Evolutionary conservation across 1,140 invertebrate genomes (phyloP).

Genomic region (Chionoecetes opilio): DNA sequence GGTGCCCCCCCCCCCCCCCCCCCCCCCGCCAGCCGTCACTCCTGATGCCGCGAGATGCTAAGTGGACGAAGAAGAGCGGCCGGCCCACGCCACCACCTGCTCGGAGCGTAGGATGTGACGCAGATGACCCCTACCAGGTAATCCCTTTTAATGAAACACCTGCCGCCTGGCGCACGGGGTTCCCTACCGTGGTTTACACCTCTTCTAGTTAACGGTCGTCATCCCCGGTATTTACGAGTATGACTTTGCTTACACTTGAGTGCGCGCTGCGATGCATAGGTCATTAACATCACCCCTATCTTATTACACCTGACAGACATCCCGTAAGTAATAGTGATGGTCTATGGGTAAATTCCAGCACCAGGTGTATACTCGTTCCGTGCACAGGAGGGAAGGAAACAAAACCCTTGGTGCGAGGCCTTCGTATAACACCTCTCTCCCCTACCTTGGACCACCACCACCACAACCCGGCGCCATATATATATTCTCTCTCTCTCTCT

Average conservation of each 20-base stretch:
- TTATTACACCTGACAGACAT: no score
- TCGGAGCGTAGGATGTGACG: background rate
- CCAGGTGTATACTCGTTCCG: no score
- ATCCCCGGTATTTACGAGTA: background rate
- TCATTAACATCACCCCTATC: no score
- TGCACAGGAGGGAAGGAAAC: no score
- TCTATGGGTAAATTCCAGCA: no score
- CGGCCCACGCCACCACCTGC: slow-evolving; percentile 20
- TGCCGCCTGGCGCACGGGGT: slow-evolving; percentile 28
- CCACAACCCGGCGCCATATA: no score
- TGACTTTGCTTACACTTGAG: slow-evolving; percentile 8
- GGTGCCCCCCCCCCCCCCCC: background rate
- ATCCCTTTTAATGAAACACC: slow-evolving; percentile 54
- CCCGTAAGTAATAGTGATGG: no score
- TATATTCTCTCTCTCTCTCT: no score
- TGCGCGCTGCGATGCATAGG: background rate
- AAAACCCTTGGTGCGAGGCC: no score
- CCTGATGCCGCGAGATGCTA: background rate
- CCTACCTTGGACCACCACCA: no score
- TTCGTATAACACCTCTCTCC: no score
- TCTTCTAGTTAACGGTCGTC: background rate
- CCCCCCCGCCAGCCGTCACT: background rate
- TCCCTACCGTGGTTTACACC: background rate
- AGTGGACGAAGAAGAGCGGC: background rate
- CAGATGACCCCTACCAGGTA: slow-evolving; percentile 36